A percentile compares a stretch with the other conserved stretches of the same genome.
These are phyloP conservation scores for Cerceris ruficornis DNA, from an alignment of 2,888 invertebrate genomes.

Conservation along the genomic window DNA sequence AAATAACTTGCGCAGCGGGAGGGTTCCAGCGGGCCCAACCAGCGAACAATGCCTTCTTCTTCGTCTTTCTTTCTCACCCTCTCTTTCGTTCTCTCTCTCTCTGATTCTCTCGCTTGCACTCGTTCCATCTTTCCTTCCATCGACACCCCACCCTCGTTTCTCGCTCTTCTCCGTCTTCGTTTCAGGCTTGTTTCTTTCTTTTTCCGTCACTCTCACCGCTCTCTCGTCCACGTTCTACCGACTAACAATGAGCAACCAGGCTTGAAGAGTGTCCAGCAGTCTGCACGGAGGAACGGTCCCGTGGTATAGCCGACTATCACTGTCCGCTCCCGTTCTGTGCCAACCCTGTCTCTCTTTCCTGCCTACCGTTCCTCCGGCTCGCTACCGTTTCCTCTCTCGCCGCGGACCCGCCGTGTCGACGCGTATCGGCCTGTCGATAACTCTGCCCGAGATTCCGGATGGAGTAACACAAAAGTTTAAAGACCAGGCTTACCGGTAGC, in stretches of 20 bases:
- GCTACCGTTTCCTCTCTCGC: slow-evolving; percentile 39
- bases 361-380: not conserved
- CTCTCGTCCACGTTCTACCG: slow-evolving; percentile 50
- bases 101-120: slow-evolving; percentile 4
- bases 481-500: slow-evolving; percentile 45
- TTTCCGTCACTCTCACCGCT: slow-evolving; percentile 46
- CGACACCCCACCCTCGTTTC: slow-evolving; percentile 15
- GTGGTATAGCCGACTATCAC: slow-evolving; percentile 55
- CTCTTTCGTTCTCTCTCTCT: slow-evolving; percentile 26
- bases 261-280: slow-evolving; percentile 56
- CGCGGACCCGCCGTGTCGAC: slow-evolving; percentile 41
- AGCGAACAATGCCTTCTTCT: slow-evolving; percentile 66
- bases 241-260: slow-evolving; percentile 67
- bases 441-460: slow-evolving; percentile 44
- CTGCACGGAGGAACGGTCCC: slow-evolving; percentile 29
- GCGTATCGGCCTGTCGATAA: slow-evolving; percentile 54
- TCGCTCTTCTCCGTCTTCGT: not conserved
- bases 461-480: slow-evolving; percentile 52
- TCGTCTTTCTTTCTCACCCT: slow-evolving; percentile 38
- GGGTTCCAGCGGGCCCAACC: slow-evolving; percentile 61
- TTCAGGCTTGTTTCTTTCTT: slow-evolving; percentile 44
- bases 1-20: slow-evolving; percentile 80
- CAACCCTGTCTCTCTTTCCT: slow-evolving; percentile 14
- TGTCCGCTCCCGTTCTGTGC: slow-evolving; percentile 24
- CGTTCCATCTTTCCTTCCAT: not conserved